These are phyloP conservation scores for Odontocolon sp. DNA, from an alignment of 2,888 invertebrate genomes.

Conservation along the genomic window DNA sequence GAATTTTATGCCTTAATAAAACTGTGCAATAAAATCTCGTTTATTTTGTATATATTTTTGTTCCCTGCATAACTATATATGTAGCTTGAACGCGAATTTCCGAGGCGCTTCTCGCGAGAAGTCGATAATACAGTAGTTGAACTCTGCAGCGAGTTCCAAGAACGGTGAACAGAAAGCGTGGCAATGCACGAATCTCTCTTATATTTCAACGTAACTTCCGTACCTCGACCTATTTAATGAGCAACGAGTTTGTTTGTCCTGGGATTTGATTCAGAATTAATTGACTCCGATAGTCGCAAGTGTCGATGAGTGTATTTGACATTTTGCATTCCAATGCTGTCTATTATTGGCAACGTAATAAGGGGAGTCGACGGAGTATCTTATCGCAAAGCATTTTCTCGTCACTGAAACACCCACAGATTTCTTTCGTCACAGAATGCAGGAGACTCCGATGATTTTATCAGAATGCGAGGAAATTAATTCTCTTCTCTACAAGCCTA, in stretches of 20 bases:
- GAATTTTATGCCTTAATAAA: no score
- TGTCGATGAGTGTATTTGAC: constrained; percentile 36
- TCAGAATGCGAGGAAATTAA: constrained; percentile 77
- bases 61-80: background rate
- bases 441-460: constrained; percentile 72
- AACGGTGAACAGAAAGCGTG: constrained; percentile 11
- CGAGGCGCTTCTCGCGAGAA: background rate
- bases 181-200: background rate
- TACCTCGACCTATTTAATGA: constrained; percentile 20
- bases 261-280: constrained; percentile 21
- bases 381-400: constrained; percentile 7
- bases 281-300: constrained; percentile 30
- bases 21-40: no score
- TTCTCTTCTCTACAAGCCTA: constrained; percentile 74
- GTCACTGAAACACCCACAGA: background rate
- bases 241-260: constrained; percentile 13
- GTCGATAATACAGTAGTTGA: constrained; percentile 21
- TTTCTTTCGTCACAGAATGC: constrained; percentile 64
- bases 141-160: constrained; percentile 5
- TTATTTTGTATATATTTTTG: background rate
- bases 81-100: background rate
- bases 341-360: constrained; percentile 49
- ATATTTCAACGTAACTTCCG: constrained; percentile 14
- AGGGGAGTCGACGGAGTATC: constrained; percentile 25
- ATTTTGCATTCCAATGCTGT: constrained; percentile 48